These are phyloP conservation scores for Paralichthys olivaceus DNA, from an alignment of 2,113 vertebrate genomes.

Conservation along the genomic window DNA sequence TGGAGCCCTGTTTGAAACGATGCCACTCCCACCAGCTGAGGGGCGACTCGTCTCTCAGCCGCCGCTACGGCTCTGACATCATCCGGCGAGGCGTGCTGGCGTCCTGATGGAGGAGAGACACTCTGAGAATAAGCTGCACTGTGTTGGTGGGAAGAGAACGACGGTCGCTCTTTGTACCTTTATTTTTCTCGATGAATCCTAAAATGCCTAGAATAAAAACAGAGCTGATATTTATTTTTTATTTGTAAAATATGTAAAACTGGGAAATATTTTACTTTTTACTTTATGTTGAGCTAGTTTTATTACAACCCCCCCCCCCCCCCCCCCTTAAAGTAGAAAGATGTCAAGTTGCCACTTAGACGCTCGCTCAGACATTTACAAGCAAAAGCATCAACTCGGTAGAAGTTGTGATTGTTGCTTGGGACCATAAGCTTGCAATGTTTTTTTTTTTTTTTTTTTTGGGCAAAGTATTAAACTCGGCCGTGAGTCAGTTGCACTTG, in stretches of 20 bases:
- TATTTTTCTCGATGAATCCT: conserved; percentile 63
- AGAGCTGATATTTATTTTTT: conserved; percentile 82
- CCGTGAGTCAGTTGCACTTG: conserved; percentile 49
- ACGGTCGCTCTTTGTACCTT: conserved; percentile 53
- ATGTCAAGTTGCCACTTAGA: conserved; percentile 75
- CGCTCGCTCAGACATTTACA: conserved; percentile 55
- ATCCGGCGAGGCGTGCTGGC: conserved; percentile 93
- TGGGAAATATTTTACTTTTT: conserved; percentile 67
- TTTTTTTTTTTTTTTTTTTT: conserved; percentile 30
- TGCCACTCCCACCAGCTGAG: conserved; percentile 87
- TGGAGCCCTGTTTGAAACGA: conserved; percentile 86
- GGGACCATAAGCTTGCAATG: conserved; percentile 69
- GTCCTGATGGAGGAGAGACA: conserved; percentile 84
- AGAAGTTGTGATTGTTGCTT: conserved; percentile 41
- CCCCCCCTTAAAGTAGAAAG: conserved; percentile 49
- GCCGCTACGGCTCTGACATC: conserved; percentile 88
- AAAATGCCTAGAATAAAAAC: conserved; percentile 59
- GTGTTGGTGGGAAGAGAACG: conserved; percentile 7
- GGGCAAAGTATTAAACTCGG: conserved; percentile 52
- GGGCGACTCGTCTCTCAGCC: conserved; percentile 82
- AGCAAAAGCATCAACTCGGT: conserved; percentile 31
- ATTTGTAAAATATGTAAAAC: conserved; percentile 78
- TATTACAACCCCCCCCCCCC: too few species aligned
- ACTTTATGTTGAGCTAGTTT: conserved; percentile 67
- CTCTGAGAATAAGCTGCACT: conserved; percentile 42